A percentile compares a stretch with the other conserved stretches of the same genome.
Conservation (phyloP, 2,797 vertebrate genomes). For the Phalanger gymnotis region DNA sequence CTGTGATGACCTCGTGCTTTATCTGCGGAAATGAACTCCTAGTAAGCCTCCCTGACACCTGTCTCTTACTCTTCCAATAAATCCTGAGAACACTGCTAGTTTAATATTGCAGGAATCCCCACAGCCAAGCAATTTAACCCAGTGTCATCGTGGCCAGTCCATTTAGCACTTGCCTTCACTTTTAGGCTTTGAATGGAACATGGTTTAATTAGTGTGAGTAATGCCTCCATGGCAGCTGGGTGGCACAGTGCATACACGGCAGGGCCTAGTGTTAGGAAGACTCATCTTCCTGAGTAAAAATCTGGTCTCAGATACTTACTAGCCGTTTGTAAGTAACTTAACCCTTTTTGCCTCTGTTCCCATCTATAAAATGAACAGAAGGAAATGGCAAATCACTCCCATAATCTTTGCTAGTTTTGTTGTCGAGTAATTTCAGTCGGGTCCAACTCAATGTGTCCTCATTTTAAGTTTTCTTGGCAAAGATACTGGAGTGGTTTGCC, state of each 20-base stretch:
- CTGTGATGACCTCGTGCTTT: background rate
- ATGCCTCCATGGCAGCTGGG: background rate
- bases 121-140: background rate
- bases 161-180: background rate
- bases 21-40: background rate
- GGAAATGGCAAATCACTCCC: background rate
- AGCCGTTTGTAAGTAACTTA: background rate
- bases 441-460: background rate
- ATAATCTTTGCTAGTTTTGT: background rate
- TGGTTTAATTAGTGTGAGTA: background rate
- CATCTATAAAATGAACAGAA: background rate
- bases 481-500: background rate
- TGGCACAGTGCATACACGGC: background rate
- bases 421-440: background rate
- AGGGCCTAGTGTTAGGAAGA: background rate
- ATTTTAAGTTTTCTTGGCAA: background rate
- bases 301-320: background rate
- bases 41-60: background rate
- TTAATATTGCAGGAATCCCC: background rate
- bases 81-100: background rate
- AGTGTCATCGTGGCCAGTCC: background rate
- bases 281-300: background rate
- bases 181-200: background rate
- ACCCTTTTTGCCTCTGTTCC: background rate
- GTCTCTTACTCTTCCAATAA: background rate